Base-by-base conservation (phyloP, 2,113 vertebrate genomes). In the Hydrolagus affinis region DNA sequence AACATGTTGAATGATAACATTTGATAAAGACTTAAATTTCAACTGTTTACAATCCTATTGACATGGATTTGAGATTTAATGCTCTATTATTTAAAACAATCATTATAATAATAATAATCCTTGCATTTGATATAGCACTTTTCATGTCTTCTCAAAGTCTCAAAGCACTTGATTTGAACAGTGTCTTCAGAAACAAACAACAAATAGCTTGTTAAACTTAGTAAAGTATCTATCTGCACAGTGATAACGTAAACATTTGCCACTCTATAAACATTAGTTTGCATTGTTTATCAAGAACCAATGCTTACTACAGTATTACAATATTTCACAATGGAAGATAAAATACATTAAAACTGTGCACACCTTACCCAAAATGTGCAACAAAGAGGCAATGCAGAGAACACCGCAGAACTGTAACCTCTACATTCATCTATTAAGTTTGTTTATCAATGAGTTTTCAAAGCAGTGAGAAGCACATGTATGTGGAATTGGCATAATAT, bases 281-380 rank as follows among this genome's bases (percentile, higher is more conserved):
- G 59, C 60, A 68, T 21, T 32, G 25, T 25, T 28, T 83, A 83
- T 83, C 28, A 14, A 66, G 78, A 28, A 62, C 17, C 14, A 83
- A 83, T 83, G 25, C 15, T 60, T 66, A 15, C 32, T 66, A n/a
- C n/a, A n/a, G n/a, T n/a, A 66, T 83, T 83, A 66, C 25, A 66
- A 83, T 21, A 83, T 66, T 30, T 83, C 17, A 66, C 60, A 66
- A 30, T 60, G 62, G 25, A 68, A 83, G 66, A 83, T 32, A 17
- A 68, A 83, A 83, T 66, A 28, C 17, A 66, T 68, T 32, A 64
- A 83, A 62, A 83, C 23, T n/a, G 62, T 14, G 64, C 44, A 15
- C 25, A 73, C 30, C 21, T 28, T 74, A 75, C 17, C 32, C 25
- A 28, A 74, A 74, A 19, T 56, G 8, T 74, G 32, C 21, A 75